These are phyloP conservation scores for Callipepla californica DNA, from an alignment of 2,113 vertebrate genomes.

Conservation along the genomic window DNA sequence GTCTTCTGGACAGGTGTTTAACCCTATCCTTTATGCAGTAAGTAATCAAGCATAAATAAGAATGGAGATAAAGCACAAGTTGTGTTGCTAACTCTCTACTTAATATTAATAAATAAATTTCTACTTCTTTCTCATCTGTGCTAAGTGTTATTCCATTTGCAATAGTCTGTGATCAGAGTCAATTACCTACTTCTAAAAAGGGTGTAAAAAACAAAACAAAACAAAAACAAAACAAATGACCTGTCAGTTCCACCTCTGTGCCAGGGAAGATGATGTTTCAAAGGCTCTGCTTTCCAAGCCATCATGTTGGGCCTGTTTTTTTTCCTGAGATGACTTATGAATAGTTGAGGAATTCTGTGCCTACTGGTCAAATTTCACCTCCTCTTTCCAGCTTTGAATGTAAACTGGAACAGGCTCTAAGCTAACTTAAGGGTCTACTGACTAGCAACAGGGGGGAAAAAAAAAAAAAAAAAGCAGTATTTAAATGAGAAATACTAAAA, in stretches of 20 bases:
- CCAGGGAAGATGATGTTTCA: background rate
- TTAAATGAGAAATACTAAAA: background rate
- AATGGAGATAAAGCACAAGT: too few relatives aligned
- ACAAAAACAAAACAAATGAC: too few relatives aligned
- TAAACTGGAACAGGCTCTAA: background rate
- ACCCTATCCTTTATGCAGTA: too few relatives aligned
- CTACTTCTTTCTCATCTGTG: too few relatives aligned
- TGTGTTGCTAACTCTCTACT: too few relatives aligned
- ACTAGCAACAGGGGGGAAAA: background rate
- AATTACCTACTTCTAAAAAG: too few relatives aligned
- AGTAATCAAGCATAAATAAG: too few relatives aligned
- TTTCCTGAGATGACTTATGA: background rate
- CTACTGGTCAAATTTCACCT: background rate
- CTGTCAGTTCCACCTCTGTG: too few relatives aligned
- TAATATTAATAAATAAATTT: too few relatives aligned
- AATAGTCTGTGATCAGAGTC: too few relatives aligned
- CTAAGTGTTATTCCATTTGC: background rate
- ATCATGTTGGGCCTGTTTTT: background rate
- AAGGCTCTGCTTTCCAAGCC: background rate
- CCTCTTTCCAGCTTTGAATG: rapidly evolving
- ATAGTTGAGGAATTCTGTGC: background rate
- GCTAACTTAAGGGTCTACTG: background rate
- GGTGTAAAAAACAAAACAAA: too few relatives aligned
- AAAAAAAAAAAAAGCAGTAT: background rate
- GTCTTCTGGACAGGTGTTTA: too few relatives aligned